These are phyloP conservation scores for Gadus chalcogrammus DNA, from an alignment of 2,113 vertebrate species.

Conservation along the genomic window DNA sequence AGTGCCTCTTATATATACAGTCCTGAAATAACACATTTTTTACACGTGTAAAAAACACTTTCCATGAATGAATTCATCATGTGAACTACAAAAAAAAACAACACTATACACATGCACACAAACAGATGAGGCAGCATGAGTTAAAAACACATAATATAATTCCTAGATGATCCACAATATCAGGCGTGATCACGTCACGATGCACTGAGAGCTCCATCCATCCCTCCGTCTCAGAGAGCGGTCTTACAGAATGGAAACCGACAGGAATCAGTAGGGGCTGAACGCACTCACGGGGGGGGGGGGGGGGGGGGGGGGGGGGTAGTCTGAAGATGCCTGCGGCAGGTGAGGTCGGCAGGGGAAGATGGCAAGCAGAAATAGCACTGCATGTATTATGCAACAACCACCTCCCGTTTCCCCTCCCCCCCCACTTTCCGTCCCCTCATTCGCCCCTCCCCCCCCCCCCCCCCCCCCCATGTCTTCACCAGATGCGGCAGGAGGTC, in stretches of 20 bases:
- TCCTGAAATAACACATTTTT: no score
- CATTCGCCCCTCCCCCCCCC: not conserved
- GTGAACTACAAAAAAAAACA: no score
- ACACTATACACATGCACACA: no score
- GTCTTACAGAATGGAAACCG: conserved; percentile 7
- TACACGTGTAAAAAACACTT: no score
- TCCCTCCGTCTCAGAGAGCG: not conserved
- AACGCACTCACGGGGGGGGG: conserved; percentile 17
- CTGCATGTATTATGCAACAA: conserved; percentile 61
- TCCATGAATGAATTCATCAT: no score
- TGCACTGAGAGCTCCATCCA: not conserved
- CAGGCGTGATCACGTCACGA: not conserved
- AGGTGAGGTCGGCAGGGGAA: conserved; percentile 15
- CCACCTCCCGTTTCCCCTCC: no score
- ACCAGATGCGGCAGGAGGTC: conserved; percentile 33
- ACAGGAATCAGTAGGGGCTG: conserved; percentile 6
- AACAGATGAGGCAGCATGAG: no score
- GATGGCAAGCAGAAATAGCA: conserved; percentile 57
- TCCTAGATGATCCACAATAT: no score
- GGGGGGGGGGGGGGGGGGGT: conserved; percentile 29
- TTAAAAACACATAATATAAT: not conserved
- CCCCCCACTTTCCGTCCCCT: no score
- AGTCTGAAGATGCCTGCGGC: conserved; percentile 25
- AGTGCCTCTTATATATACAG: no score
- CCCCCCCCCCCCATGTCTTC: conserved; percentile 5